phyloP scores from a whole-genome alignment of 2,888 invertebrate genomes.

The Vesta saturnalis region DNA sequence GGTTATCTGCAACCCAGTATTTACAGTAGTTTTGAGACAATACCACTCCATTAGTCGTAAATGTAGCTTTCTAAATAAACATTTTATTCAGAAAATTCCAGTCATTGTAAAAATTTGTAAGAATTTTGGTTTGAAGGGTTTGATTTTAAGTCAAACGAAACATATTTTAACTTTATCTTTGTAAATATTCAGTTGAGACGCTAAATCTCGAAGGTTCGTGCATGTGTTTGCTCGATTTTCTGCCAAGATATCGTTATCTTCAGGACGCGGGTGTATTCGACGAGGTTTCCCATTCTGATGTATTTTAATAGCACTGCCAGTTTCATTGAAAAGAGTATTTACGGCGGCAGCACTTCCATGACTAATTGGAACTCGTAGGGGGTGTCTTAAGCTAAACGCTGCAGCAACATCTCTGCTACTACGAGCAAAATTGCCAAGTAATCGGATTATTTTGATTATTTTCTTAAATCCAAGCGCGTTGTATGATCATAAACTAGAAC shows the following conservation, averaged over 20 bases:
- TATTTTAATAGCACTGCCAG: no score
- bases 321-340: neutral
- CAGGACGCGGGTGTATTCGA: no score
- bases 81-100: conserved; percentile 1
- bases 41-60: conserved; percentile 8
- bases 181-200: no score
- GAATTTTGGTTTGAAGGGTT: neutral
- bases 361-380: neutral
- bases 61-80: neutral
- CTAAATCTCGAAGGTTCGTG: no score
- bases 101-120: conserved; percentile 4
- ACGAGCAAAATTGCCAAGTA: neutral
- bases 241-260: no score
- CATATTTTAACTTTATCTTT: neutral
- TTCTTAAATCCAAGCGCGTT: no score
- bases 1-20: conserved; percentile 3
- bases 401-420: neutral
- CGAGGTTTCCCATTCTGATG: no score
- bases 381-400: neutral
- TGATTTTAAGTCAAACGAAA: conserved; percentile 2
- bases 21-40: neutral
- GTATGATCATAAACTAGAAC: no score
- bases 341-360: neutral
- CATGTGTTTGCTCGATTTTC: neutral
- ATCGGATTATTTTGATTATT: no score